phyloP scores from a whole-genome alignment of 1,140 invertebrate genomes.

The Drosophila chauvacae region DNA sequence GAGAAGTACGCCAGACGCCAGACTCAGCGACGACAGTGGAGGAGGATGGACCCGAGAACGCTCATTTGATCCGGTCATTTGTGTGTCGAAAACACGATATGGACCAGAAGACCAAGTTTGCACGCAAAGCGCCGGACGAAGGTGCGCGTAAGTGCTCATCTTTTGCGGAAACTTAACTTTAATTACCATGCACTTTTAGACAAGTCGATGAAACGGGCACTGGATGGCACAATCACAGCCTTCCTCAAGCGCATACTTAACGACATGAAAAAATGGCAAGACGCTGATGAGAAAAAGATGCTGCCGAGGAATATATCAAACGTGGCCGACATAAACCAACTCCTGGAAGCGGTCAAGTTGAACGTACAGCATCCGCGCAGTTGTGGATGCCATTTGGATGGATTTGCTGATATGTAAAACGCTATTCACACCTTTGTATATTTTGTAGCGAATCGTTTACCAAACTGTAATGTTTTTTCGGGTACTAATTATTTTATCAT shows the following conservation, averaged over 20 bases:
- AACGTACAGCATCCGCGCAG: constrained; percentile 2
- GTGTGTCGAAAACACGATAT: neutral
- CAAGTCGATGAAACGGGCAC: too few relatives aligned
- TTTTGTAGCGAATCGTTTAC: neutral
- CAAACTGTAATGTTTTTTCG: neutral
- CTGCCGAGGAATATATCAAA: neutral
- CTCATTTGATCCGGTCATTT: constrained; percentile 9
- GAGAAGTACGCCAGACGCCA: neutral
- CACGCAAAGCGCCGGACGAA: neutral
- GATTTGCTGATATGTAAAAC: neutral
- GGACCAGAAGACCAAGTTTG: neutral
- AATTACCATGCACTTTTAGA: neutral
- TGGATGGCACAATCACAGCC: too few relatives aligned
- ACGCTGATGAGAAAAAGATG: neutral
- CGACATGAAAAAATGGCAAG: constrained; percentile 8
- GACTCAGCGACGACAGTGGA: fast-evolving
- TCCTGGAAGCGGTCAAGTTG: neutral
- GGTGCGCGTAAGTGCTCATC: neutral
- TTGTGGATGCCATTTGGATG: neutral
- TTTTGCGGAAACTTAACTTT: too few relatives aligned
- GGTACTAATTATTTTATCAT: neutral
- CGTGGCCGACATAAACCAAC: neutral
- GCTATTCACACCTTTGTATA: constrained; percentile 7
- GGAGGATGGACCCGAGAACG: neutral
- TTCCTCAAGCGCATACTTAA: neutral